Percentiles rank a stretch among this genome's conserved stretches.
These are phyloP conservation scores for Gorsachius goisagi DNA, from an alignment of 2,113 vertebrate genomes.

Conservation along the genomic window DNA sequence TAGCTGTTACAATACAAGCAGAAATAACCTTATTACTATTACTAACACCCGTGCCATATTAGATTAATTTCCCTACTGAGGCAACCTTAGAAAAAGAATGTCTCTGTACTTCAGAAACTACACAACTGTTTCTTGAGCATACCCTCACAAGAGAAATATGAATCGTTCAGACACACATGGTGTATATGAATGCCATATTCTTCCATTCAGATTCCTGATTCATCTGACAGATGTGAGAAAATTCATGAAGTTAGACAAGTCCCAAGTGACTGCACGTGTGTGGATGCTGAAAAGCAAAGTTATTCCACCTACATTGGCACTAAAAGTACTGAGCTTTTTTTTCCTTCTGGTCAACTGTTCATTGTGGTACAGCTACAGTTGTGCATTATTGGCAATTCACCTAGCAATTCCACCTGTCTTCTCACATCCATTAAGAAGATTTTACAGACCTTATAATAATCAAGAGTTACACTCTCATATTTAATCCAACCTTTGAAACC, in stretches of 20 bases:
- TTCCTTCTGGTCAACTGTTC: not conserved
- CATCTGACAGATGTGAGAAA: constrained; percentile 41
- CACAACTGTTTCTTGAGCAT: not conserved
- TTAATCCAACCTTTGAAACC: not conserved
- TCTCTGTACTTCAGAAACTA: not conserved
- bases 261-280: not conserved
- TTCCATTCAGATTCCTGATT: constrained; percentile 26
- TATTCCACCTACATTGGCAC: constrained; percentile 20
- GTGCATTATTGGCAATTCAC: not conserved
- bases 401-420: not conserved
- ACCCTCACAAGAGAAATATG: not conserved
- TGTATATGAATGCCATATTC: not conserved
- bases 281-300: constrained; percentile 27
- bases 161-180: not conserved
- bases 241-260: constrained; percentile 33
- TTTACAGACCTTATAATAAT: not conserved
- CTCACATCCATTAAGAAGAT: not conserved
- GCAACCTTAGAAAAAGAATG: not conserved
- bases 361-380: not conserved
- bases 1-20: not conserved
- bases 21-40: not conserved
- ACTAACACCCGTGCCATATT: not conserved
- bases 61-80: not conserved
- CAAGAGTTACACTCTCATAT: not conserved
- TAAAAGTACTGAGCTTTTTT: not conserved